Conservation (phyloP, 1,140 invertebrate genomes). For the Heterodera carotae region DNA sequence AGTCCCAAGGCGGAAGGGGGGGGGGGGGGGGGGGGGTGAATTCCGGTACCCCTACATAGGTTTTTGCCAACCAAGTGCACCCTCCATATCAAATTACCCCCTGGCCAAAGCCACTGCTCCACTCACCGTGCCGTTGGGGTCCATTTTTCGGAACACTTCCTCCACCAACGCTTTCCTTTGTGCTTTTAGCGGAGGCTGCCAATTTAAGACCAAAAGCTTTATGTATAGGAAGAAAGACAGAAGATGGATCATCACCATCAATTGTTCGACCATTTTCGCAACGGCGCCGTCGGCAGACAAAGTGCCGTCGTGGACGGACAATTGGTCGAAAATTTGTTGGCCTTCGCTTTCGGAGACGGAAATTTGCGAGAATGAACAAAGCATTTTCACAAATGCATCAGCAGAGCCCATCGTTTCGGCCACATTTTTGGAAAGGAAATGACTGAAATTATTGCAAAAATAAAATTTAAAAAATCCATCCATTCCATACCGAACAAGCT, state of each 20-base stretch:
- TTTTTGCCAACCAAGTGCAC: too few species aligned
- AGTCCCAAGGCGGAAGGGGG: too few species aligned
- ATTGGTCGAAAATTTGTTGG: neutral
- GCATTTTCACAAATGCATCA: neutral
- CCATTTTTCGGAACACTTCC: slow-evolving; percentile 2
- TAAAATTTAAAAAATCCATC: neutral
- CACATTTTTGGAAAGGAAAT: neutral
- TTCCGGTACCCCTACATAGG: too few species aligned
- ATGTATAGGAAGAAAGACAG: too few species aligned
- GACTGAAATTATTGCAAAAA: neutral
- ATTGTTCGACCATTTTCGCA: slow-evolving; percentile 3
- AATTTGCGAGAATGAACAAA: neutral
- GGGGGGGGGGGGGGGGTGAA: too few species aligned
- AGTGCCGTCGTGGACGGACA: neutral
- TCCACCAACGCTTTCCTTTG: neutral
- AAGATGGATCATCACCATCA: too few species aligned
- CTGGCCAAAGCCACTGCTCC: neutral
- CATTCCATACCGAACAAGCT: slow-evolving; percentile 6
- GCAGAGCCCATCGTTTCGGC: neutral
- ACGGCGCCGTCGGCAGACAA: neutral
- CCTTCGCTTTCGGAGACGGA: neutral
- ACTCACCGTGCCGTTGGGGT: neutral
- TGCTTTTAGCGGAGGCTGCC: neutral
- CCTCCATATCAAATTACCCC: too few species aligned
- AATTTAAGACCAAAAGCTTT: too few species aligned